Conservation (phyloP, 1,140 invertebrate species). For the Conopomorpha cramerella region DNA sequence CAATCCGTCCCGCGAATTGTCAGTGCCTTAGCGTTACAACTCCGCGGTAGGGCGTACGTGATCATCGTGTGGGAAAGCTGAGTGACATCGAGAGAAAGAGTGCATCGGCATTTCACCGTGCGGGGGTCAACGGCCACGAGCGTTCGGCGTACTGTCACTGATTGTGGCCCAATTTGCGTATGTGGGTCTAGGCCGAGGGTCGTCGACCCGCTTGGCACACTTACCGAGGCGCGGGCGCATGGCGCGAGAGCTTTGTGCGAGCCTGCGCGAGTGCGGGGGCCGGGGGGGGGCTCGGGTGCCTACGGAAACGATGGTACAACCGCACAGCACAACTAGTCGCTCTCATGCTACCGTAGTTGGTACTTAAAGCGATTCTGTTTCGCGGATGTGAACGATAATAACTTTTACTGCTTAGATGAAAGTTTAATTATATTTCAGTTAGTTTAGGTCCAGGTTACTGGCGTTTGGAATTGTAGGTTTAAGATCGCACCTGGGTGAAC, state of each 20-base stretch:
- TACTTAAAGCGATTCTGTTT: too few species aligned
- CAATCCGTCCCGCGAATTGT: too few species aligned
- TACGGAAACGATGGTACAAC: too few species aligned
- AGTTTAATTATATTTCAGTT: too few species aligned
- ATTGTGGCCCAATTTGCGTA: slow-evolving; percentile 57
- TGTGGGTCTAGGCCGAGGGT: slow-evolving; percentile 61
- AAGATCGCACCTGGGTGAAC: too few species aligned
- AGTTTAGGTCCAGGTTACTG: too few species aligned
- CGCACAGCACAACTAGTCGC: too few species aligned
- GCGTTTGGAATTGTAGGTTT: too few species aligned
- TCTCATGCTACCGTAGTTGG: too few species aligned
- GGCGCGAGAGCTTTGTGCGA: slow-evolving; percentile 38
- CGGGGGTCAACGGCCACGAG: slow-evolving; percentile 44
- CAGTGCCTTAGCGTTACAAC: slow-evolving; percentile 1
- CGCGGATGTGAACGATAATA: too few species aligned
- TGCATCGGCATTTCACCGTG: slow-evolving; percentile 56
- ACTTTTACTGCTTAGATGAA: too few species aligned
- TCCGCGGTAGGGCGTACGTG: too few species aligned
- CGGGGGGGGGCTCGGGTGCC: slow-evolving; percentile 5
- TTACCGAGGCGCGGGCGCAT: slow-evolving; percentile 35
- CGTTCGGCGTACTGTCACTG: slow-evolving; percentile 53
- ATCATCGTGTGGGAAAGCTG: slow-evolving; percentile 30
- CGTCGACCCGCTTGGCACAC: slow-evolving; percentile 54
- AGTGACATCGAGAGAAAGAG: slow-evolving; percentile 46
- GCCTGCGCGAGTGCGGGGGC: slow-evolving; percentile 22